Percentiles rank a stretch among this genome's conserved stretches.
Conservation (phyloP, 2,888 invertebrate genomes). For the Ichneumoninae sp. region DNA sequence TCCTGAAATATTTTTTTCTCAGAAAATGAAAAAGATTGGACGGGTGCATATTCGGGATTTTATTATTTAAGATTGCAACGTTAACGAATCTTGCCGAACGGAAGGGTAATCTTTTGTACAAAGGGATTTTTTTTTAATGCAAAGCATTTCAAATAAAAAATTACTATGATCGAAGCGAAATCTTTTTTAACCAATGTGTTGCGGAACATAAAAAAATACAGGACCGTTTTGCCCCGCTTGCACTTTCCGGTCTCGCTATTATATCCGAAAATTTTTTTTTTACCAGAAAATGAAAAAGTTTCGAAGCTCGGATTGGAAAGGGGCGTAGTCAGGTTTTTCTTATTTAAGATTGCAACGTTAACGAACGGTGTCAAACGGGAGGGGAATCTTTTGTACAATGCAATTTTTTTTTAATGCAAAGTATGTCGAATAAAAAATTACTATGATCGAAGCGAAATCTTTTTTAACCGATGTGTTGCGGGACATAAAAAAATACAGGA, state of each 20-base stretch:
- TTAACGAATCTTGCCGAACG: slow-evolving; percentile 72
- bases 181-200: neutral
- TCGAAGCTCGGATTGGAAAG: slow-evolving; percentile 2
- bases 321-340: slow-evolving; percentile 54
- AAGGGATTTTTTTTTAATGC: too few relatives aligned
- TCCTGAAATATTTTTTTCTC: neutral
- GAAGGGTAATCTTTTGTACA: slow-evolving; percentile 68
- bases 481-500: too few relatives aligned
- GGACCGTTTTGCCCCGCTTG: neutral
- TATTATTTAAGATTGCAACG: slow-evolving; percentile 70
- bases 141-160: too few relatives aligned
- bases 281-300: slow-evolving; percentile 20
- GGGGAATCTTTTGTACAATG: slow-evolving; percentile 70
- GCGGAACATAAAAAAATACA: too few relatives aligned
- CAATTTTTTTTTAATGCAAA: too few relatives aligned
- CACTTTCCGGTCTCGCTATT: neutral
- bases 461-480: neutral
- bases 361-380: slow-evolving; percentile 71
- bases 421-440: too few relatives aligned
- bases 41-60: slow-evolving; percentile 41
- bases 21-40: slow-evolving; percentile 22
- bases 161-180: too few relatives aligned
- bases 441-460: too few relatives aligned
- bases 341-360: slow-evolving; percentile 71
- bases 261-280: neutral